Conservation (phyloP, 2,888 invertebrate genomes). For the Perizoma affinitatum region DNA sequence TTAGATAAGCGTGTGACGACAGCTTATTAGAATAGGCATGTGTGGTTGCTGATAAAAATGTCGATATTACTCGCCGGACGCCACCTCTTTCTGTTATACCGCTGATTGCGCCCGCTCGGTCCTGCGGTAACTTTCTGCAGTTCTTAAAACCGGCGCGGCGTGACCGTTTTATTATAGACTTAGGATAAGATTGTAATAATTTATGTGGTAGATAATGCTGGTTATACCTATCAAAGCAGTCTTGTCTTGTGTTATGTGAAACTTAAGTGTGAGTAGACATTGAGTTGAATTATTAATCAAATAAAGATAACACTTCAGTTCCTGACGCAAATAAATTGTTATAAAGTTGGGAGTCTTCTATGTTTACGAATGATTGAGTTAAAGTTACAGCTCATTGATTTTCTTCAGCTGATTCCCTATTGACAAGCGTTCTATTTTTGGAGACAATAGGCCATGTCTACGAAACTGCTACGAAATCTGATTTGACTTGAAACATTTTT, state of each 20-base stretch:
- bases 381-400: no score
- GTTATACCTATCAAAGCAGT: constrained; percentile 10
- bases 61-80: constrained; percentile 57
- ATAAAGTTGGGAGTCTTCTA: neutral
- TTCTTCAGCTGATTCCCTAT: constrained; percentile 13
- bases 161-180: constrained; percentile 20
- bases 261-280: constrained; percentile 25
- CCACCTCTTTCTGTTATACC: constrained; percentile 64
- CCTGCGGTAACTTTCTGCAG: constrained; percentile 51
- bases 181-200: constrained; percentile 28
- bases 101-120: constrained; percentile 56
- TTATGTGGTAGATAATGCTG: constrained; percentile 19
- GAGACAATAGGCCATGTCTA: constrained; percentile 11
- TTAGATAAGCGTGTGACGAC: constrained; percentile 43
- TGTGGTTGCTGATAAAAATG: constrained; percentile 58
- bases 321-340: neutral
- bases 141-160: constrained; percentile 52
- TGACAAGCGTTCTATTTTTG: constrained; percentile 7
- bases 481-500: neutral
- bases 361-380: no score
- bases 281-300: constrained; percentile 20
- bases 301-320: neutral
- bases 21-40: constrained; percentile 47
- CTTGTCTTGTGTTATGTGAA: constrained; percentile 15
- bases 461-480: constrained; percentile 4